These are phyloP conservation scores for Pterocles burchelli DNA, from an alignment of 2,113 vertebrate genomes.

Conservation along the genomic window DNA sequence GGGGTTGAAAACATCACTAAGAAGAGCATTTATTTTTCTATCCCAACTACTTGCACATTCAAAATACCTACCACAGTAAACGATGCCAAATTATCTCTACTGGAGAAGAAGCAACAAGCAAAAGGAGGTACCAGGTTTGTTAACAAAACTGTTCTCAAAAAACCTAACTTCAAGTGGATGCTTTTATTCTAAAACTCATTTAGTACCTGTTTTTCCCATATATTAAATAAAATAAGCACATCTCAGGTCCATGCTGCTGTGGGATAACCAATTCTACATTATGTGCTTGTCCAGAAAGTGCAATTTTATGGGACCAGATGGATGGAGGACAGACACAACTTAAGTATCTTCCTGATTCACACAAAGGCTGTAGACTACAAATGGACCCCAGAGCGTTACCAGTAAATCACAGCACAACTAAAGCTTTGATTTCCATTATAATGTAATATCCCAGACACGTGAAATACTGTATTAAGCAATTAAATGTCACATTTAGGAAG, in stretches of 20 bases:
- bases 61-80: neutral
- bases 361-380: neutral
- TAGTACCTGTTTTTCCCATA: neutral
- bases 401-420: neutral
- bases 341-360: fast-evolving
- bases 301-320: neutral
- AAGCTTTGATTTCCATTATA: neutral
- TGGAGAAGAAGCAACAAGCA: neutral
- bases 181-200: neutral
- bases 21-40: neutral
- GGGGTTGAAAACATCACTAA: neutral
- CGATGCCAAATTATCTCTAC: neutral
- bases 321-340: neutral
- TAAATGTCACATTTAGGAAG: neutral
- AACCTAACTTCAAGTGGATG: neutral
- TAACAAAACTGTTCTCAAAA: neutral
- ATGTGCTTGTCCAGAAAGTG: neutral
- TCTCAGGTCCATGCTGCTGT: neutral
- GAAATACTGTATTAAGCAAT: neutral
- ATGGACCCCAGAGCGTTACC: neutral
- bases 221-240: neutral
- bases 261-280: neutral
- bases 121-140: neutral
- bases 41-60: neutral
- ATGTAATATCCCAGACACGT: neutral